Evolutionary conservation across 2,113 vertebrate species (phyloP), one percentile per base, ranked within the genome.

Genomic region (Nibea coibor): DNA sequence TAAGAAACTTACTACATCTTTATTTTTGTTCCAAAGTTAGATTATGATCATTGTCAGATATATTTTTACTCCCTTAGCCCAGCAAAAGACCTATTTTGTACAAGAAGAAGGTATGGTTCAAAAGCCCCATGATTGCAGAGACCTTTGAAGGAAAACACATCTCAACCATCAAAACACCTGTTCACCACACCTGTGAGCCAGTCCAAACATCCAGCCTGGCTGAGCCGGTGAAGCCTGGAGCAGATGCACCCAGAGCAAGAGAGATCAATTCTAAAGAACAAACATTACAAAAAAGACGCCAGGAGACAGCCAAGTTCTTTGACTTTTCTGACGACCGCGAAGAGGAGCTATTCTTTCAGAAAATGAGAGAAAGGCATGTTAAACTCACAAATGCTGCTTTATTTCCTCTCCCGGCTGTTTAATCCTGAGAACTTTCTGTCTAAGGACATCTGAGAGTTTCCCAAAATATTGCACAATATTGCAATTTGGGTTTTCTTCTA

Each of bases 41-140:
- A 45, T 75, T 16, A 10, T 31, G 5, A 14, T 56, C 17, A 35
- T 45, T 2, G 3, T 67, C 10, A 56, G 19, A 31, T 22, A 10
- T 68, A 4, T 56, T 50, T 82, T 66, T 74, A 1, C 54, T 63
- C 51, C 50, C 22, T 42, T 26, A 90, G 92, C 57, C 72, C 10
- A 20, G 4, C 8, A 61, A n/a, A n/a, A 82, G 65, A 51, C n/a
- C 28, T 0, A 43, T 86, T 6, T 4, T 31, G 2, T 86, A 16
- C 76, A 92, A 82, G 69, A 94, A 94, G 78, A 91, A 84, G 64
- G 92, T 94, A 1, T 86, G 58, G 0, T 94, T 94, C 58, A 89
- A 86, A 77, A 90, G 70, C 24, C 87, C 88, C 62, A 5, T 83
- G 11, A 28, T 50, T 24, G 7, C 70, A 10, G 82, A 79, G 47